A percentile compares a stretch with the other conserved stretches of the same genome.
These are phyloP conservation scores for Microtus pennsylvanicus DNA, from an alignment of 2,113 vertebrate genomes.

Conservation along the genomic window DNA sequence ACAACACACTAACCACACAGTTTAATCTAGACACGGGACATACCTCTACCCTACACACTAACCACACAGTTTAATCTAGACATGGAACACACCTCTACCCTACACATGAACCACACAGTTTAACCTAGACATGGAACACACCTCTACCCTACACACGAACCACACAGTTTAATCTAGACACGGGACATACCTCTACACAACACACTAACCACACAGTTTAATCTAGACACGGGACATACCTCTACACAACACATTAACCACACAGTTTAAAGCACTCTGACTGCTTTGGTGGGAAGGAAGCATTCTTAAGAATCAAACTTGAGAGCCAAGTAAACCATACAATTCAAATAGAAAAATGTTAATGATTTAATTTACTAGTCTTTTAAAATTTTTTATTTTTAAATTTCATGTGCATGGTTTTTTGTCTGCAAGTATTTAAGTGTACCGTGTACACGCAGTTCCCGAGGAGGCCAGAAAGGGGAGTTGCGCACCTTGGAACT, in stretches of 20 bases:
- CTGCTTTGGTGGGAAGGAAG: constrained; percentile 7
- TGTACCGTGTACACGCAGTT: background rate
- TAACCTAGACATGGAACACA: too few species aligned
- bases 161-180: background rate
- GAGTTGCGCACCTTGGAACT: background rate
- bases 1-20: too few species aligned
- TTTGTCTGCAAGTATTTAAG: too few species aligned
- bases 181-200: background rate
- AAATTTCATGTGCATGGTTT: background rate
- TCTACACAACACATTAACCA: background rate
- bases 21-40: too few species aligned
- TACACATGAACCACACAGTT: too few species aligned
- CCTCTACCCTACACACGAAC: too few species aligned
- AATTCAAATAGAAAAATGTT: constrained; percentile 2
- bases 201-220: too few species aligned
- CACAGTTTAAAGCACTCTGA: background rate
- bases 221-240: background rate
- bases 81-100: too few species aligned
- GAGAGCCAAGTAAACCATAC: background rate
- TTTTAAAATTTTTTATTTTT: background rate
- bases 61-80: too few species aligned
- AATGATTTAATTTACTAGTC: background rate
- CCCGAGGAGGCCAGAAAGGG: background rate
- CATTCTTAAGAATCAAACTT: background rate
- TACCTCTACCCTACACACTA: too few species aligned